A percentile compares a stretch with the other conserved stretches of the same genome.
Conservation (phyloP, 2,888 invertebrate species). For the Patella caerulea region DNA sequence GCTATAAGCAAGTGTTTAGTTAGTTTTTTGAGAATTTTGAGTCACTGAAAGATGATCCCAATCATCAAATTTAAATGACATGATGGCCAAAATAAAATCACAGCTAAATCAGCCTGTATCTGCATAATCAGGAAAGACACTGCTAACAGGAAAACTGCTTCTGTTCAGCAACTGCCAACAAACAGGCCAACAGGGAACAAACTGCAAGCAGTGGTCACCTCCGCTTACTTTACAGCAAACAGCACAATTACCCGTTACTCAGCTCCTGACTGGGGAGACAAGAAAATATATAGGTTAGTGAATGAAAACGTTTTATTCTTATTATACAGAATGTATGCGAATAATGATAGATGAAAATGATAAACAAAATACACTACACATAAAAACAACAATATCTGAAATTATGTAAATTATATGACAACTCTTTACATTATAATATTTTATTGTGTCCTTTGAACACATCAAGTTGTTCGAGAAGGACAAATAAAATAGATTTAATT, state of each 20-base stretch:
- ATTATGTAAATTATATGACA: too few species aligned
- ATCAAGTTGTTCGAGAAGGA: too few species aligned
- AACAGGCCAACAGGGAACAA: not conserved
- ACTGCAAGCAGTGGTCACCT: not conserved
- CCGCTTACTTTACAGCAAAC: not conserved
- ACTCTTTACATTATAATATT: too few species aligned
- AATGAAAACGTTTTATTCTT: not conserved
- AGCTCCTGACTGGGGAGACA: constrained; percentile 10
- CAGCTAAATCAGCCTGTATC: not conserved
- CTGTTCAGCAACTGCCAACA: constrained; percentile 6
- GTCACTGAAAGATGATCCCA: constrained; percentile 1
- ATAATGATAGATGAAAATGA: not conserved
- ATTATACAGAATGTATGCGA: not conserved
- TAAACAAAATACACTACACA: not conserved
- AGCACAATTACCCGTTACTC: not conserved
- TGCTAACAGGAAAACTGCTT: constrained; percentile 12
- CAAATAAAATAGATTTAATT: too few species aligned
- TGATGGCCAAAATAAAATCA: not conserved
- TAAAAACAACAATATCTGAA: too few species aligned
- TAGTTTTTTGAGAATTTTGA: too few species aligned
- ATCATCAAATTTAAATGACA: constrained; percentile 7
- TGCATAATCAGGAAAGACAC: constrained; percentile 1
- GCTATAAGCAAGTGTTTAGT: too few species aligned
- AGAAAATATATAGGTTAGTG: not conserved
- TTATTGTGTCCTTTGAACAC: too few species aligned